Percentiles rank a stretch among this genome's conserved stretches.
Evolutionary conservation across 2,797 vertebrate species (phyloP).

Genomic region (Darevskia nairensis): DNA sequence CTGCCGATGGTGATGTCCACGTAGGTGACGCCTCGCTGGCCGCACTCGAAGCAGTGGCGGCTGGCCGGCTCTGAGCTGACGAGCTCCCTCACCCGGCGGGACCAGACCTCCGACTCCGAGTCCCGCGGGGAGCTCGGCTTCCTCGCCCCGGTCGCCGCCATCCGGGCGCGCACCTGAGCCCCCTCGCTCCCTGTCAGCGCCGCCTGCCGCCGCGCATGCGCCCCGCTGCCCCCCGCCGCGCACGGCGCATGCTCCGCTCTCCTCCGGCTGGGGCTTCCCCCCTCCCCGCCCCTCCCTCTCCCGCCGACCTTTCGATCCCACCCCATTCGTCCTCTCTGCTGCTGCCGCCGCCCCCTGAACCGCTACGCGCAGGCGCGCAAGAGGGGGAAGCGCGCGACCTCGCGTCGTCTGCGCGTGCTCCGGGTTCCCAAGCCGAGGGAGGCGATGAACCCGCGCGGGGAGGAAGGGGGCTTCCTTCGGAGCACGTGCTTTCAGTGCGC

Average conservation of each 20-base stretch:
- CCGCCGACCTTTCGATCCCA: no score
- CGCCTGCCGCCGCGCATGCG: background rate
- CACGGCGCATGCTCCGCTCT: slow-evolving; percentile 2
- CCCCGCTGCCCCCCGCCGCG: background rate
- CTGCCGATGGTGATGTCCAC: slow-evolving; percentile 92
- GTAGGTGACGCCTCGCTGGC: slow-evolving; percentile 93
- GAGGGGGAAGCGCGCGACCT: accelerated
- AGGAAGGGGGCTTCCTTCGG: background rate
- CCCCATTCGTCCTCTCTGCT: background rate
- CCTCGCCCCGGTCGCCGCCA: slow-evolving; percentile 60
- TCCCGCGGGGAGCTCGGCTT: slow-evolving; percentile 63
- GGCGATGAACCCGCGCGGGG: no score
- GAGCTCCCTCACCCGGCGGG: slow-evolving; percentile 72
- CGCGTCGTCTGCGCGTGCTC: background rate
- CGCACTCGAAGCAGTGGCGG: slow-evolving; percentile 94
- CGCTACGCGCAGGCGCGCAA: background rate
- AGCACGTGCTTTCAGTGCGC: background rate
- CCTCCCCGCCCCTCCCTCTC: background rate
- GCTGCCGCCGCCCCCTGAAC: no score
- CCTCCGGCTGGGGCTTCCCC: background rate
- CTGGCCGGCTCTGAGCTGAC: slow-evolving; percentile 77
- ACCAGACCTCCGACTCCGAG: slow-evolving; percentile 74
- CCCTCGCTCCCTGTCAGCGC: slow-evolving; percentile 56
- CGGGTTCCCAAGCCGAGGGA: no score
- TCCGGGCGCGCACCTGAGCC: slow-evolving; percentile 44